Percentiles rank a stretch among this genome's conserved stretches.
These are phyloP conservation scores for Neotoma lepida DNA, from an alignment of 2,113 vertebrate genomes.

Conservation along the genomic window DNA sequence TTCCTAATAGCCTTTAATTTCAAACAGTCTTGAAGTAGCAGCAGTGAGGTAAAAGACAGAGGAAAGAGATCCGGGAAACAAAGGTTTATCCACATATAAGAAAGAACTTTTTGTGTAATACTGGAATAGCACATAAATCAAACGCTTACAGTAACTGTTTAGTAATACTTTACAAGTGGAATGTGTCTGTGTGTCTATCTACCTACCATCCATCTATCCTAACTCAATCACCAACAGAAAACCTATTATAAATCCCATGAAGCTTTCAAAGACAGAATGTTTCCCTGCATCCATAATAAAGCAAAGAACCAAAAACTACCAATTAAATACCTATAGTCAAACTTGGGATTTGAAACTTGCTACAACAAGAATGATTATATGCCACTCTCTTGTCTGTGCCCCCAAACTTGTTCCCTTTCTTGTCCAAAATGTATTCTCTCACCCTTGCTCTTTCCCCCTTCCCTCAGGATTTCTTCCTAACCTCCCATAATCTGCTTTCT, in stretches of 20 bases:
- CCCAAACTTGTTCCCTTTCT: neutral
- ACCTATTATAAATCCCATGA: neutral
- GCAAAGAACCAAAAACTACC: neutral
- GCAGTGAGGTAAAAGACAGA: neutral
- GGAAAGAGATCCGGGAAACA: neutral
- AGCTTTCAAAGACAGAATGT: neutral
- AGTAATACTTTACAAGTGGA: slow-evolving; percentile 38
- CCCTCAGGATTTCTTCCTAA: neutral
- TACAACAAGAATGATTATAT: neutral
- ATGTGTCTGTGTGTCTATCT: neutral
- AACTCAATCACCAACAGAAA: neutral
- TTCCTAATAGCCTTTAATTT: neutral
- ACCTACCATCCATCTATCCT: neutral
- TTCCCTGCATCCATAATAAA: neutral
- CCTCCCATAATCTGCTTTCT: neutral
- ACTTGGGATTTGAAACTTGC: neutral
- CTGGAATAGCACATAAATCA: neutral
- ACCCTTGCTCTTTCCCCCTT: neutral
- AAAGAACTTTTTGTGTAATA: neutral
- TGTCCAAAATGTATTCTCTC: neutral
- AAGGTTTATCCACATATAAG: neutral
- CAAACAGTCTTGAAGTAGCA: neutral
- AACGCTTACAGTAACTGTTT: neutral
- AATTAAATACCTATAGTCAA: neutral
- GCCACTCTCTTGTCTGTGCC: neutral